These are phyloP conservation scores for Acrossocheilus fasciatus DNA, from an alignment of 2,797 vertebrate genomes.

Conservation along the genomic window DNA sequence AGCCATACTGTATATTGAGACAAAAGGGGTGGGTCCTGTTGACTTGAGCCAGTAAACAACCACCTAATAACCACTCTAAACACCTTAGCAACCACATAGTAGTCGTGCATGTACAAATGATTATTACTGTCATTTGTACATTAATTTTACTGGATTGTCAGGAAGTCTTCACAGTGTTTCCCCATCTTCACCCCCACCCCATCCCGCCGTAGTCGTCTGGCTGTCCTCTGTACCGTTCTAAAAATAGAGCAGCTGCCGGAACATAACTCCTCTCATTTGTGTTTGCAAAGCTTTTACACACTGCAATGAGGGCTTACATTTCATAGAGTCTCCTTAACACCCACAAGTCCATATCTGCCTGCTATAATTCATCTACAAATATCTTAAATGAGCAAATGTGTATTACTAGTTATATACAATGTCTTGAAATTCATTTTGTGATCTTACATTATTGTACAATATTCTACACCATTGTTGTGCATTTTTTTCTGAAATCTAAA, in stretches of 20 bases:
- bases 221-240: conserved; percentile 53
- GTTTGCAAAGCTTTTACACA: conserved; percentile 44
- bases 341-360: background rate
- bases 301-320: conserved; percentile 24
- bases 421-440: background rate
- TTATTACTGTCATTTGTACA: background rate
- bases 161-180: background rate
- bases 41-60: background rate
- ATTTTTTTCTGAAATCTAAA: background rate
- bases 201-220: conserved; percentile 55
- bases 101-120: background rate
- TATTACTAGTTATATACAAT: background rate
- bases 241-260: conserved; percentile 61
- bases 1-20: background rate
- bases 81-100: background rate
- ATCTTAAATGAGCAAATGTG: background rate
- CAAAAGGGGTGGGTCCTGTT: background rate
- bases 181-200: background rate
- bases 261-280: conserved; percentile 24
- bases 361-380: background rate
- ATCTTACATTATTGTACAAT: background rate
- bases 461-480: background rate
- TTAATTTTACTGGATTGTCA: background rate
- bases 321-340: conserved; percentile 9
- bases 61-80: background rate